Evolutionary conservation across 2,113 vertebrate genomes (phyloP), one percentile per base, ranked within the genome.

Genomic region (Corythornis vintsioides): DNA sequence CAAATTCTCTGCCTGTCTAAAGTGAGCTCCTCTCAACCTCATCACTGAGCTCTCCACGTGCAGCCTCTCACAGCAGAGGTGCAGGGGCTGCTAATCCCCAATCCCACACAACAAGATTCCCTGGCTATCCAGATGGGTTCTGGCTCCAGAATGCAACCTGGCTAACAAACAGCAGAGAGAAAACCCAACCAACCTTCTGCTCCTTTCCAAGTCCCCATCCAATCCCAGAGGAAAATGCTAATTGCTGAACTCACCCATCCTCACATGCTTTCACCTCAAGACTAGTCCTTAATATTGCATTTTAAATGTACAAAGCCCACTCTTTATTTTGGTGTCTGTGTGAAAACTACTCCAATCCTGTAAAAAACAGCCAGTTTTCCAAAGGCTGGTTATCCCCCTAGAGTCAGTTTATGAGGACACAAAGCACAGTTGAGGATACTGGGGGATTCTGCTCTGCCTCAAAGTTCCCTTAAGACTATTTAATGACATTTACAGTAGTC

Each of bases 291-390:
- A 73, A 66, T 20, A 5, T 2, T 11, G 9, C 42, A 70, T 65
- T 77, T 76, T 42, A 59, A 50, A 74, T 0, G 6, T 1, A 76
- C 38, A 59, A 45, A 88, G 22, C 10, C 15, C n/a, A 22, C 5
- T 55, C 48, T 2, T 25, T 7, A 83, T 80, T 29, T 55, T 19
- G 22, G 25, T 52, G 24, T 38, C 38, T 26, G 13, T 52, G 47
- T 26, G 16, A 78, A 64, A 86, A 35, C 0, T 0, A 0, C 3
- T 50, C 19, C 13, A 47, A 16, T 29, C 11, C 65, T 43, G 43
- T 47, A 61, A 88, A 83, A 83, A 38, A 5, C 6, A 11, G 14
- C 8, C 4, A 13, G 12, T 20, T 88, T 57, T 82, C 42, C 21
- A 56, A 50, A 42, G 1, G 1, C 21, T 38, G 13, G 22, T 69